Base-by-base conservation (phyloP, 2,113 vertebrate genomes). In the Syrrhaptes paradoxus region DNA sequence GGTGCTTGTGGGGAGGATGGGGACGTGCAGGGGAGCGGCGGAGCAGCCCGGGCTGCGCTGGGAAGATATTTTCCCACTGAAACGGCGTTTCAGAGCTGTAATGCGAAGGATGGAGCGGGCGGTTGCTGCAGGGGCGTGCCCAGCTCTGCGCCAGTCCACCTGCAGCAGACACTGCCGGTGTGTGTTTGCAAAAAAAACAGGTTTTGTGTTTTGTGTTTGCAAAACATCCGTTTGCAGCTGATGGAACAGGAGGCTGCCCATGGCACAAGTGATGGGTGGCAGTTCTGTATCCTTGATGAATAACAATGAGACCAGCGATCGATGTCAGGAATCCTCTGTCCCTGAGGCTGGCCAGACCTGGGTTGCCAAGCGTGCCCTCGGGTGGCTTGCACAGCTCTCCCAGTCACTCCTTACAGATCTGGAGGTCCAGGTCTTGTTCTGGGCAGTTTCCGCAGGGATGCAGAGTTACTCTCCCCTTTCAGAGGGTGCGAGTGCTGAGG, bases 291-390 rank as follows among this genome's bases (percentile, higher is more conserved):
- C 21, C 10, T 0, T 52, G 19, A 17, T 32, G 24, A 38, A n/a
- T 46, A 38, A 32, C 46, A 20, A 29, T 0, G 9, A 49, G 36
- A 45, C 46, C 3, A 9, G 31, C 15, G 31, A 31, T 0, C 8
- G 25, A 18, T 32, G 19, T 72, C 34, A 52, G 45, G 82, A 43
- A 5, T 26, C 54, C 41, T 68, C 21, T 32, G 24, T 29, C 10
- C 9, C 34, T 15, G 31, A 25, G 31, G 34, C 0, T 89, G 86
- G 18, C 22, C 36, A 51, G 85, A 45, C 43, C 29, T 63, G 62
- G 41, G 29, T 49, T 36, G 72, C 70, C 34, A 71, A 2, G 63
- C 17, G 2, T 18, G 16, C 9, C 10, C 43, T 18, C 9, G 8
- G 16, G 17, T 11, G 26, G 22, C 3, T 3, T 52, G 45, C 52